Evolutionary conservation across 2,113 vertebrate genomes (phyloP).

Genomic region (Rattus rattus): DNA sequence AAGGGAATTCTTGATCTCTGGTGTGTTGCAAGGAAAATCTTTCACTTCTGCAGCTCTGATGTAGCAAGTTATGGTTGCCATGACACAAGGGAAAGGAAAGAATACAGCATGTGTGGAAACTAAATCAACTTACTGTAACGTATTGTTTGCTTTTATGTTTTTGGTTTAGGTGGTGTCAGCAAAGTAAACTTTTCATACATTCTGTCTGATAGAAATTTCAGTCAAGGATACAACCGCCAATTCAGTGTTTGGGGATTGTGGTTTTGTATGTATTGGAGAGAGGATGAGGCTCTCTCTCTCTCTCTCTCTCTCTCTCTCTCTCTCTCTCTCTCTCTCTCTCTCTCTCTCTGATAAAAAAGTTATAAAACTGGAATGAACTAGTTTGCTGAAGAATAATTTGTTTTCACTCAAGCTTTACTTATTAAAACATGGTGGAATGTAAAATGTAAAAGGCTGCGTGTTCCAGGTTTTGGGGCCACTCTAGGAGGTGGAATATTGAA

Average conservation of each 20-base stretch:
- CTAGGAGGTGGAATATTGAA: not conserved
- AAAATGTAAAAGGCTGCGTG: not conserved
- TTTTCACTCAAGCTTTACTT: not conserved
- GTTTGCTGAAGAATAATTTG: not conserved
- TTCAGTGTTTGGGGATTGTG: not conserved
- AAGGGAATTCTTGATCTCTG: conserved; percentile 10
- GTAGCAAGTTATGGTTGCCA: not conserved
- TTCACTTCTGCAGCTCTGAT: not conserved
- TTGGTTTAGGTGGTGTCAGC: not conserved
- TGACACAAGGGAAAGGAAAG: not conserved
- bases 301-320: not conserved
- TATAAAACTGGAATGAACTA: not conserved
- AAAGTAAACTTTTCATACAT: conserved; percentile 28
- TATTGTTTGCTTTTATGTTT: not conserved
- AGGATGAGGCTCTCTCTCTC: not conserved
- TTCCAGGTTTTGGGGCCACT: not conserved
- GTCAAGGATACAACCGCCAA: not conserved
- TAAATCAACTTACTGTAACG: not conserved
- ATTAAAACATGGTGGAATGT: not conserved
- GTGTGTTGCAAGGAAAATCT: not conserved
- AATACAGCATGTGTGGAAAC: not conserved
- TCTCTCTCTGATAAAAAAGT: too few relatives aligned
- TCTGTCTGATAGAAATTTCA: not conserved
- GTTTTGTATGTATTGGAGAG: not conserved
- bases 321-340: too few relatives aligned